Evolutionary conservation across 2,113 vertebrate genomes (phyloP), one percentile per base, ranked within the genome.

Genomic region (Callopanchax toddi): DNA sequence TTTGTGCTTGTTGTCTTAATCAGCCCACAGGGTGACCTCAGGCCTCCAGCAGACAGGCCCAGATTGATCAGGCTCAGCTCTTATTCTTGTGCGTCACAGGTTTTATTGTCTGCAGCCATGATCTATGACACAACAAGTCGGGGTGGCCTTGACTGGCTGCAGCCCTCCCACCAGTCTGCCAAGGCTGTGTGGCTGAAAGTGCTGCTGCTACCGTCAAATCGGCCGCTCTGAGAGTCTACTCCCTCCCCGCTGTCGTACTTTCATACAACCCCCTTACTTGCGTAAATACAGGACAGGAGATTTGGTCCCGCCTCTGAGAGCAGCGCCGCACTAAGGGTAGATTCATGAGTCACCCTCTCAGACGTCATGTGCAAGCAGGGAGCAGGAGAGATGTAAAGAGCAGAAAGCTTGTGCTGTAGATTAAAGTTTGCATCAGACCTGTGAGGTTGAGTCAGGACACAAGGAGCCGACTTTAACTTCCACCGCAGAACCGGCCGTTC

Each of bases 271-370:
- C 84, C 76, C 17, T 85, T 67, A 73, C 80, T 86, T 89, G 86
- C 81, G 69, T 82, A 89, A 90, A 86, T 82, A 79, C 79, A 76
- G 72, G 76, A 63, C 67, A 60, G 50, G 81, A 61, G 60, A 79
- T 73, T 79, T 77, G 74, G 87, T 86, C 85, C 78, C 36, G 63
- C 82, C 72, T 88, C 88, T 85, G 85, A 76, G 73, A 86, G 74
- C 79, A 51, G 64, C 26, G 79, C 84, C 67, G 81, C 86, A 85
- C 86, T 87, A 73, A 83, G 87, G 84, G 76, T n/a, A 77, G 82
- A 85, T 82, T 83, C 82, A 90, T 92, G 90, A 91, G 84, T 92
- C 91, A 92, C 85, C 45, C 71, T 78, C 78, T 84, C 77, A 86
- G 76, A 89, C 88, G 87, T 90, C 89, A 92, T 81, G 78, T 67